Evolutionary conservation across 2,888 invertebrate species (phyloP).

Genomic region (Pyrrhia umbra): DNA sequence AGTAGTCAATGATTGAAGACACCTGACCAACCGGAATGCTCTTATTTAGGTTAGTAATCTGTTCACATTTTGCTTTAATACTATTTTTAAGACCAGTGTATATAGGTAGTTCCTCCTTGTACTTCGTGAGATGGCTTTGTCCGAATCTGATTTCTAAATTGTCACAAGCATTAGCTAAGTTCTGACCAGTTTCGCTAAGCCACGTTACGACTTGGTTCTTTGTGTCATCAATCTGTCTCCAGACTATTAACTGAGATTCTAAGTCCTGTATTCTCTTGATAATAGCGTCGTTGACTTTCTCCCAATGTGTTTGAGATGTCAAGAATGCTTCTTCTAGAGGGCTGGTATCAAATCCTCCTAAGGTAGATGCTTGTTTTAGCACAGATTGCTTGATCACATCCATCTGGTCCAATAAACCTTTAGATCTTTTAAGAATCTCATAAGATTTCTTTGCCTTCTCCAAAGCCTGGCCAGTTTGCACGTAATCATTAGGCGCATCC

Average conservation of each 20-base stretch:
- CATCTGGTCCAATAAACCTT: slow-evolving; percentile 94
- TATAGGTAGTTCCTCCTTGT: slow-evolving; percentile 95
- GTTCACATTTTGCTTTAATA: slow-evolving; percentile 94
- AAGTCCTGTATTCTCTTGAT: slow-evolving; percentile 94
- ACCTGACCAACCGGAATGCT: slow-evolving; percentile 93
- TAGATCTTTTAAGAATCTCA: slow-evolving; percentile 94
- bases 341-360: slow-evolving; percentile 92
- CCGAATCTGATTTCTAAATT: slow-evolving; percentile 95
- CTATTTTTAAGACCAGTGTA: slow-evolving; percentile 94
- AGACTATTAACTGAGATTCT: slow-evolving; percentile 97
- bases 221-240: slow-evolving; percentile 97
- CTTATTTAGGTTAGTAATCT: slow-evolving; percentile 94
- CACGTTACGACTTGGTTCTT: slow-evolving; percentile 96
- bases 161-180: slow-evolving; percentile 93
- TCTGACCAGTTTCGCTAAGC: slow-evolving; percentile 95
- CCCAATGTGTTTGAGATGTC: slow-evolving; percentile 92
- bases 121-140: slow-evolving; percentile 94
- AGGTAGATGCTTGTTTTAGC: slow-evolving; percentile 92
- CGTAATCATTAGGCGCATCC: slow-evolving; percentile 93
- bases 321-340: slow-evolving; percentile 91
- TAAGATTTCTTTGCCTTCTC: slow-evolving; percentile 94
- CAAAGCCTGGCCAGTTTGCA: slow-evolving; percentile 92
- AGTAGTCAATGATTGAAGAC: slow-evolving; percentile 91
- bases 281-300: slow-evolving; percentile 92
- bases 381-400: slow-evolving; percentile 94